Conservation (phyloP, 2,113 vertebrate genomes). For the Gasterosteus nipponicus region DNA sequence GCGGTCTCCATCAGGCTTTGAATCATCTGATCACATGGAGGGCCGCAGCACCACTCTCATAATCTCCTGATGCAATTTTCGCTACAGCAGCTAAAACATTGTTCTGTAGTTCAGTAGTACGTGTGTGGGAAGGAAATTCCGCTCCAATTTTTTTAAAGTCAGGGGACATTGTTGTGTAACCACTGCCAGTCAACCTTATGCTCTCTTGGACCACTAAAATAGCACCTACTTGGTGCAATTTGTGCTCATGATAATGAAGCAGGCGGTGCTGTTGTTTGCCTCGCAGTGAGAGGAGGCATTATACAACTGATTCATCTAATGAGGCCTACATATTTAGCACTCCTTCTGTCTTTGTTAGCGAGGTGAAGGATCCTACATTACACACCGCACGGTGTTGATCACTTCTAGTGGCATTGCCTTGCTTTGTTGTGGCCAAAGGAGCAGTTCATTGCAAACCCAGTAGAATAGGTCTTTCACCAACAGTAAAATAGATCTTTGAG, state of each 20-base stretch:
- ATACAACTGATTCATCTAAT: constrained; percentile 54
- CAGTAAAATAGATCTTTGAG: constrained; percentile 3
- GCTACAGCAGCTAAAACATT: constrained; percentile 48
- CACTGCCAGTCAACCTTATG: constrained; percentile 2
- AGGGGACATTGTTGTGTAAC: constrained; percentile 21
- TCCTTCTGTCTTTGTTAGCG: constrained; percentile 53
- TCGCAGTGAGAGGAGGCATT: constrained; percentile 28
- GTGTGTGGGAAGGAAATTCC: constrained; percentile 23
- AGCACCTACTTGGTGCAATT: constrained; percentile 32
- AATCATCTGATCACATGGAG: constrained; percentile 73
- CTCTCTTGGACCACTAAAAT: constrained; percentile 10
- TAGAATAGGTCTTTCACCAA: neutral
- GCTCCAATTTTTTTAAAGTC: constrained; percentile 25
- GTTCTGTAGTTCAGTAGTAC: constrained; percentile 25
- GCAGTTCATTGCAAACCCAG: constrained; percentile 15
- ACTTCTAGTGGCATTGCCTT: neutral
- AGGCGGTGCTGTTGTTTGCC: constrained; percentile 40
- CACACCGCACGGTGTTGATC: constrained; percentile 1
- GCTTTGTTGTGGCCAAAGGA: neutral
- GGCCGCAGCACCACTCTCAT: constrained; percentile 55
- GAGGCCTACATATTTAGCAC: constrained; percentile 51
- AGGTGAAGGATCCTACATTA: constrained; percentile 56
- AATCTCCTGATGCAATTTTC: constrained; percentile 74
- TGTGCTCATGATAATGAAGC: constrained; percentile 34
- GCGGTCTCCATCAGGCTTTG: constrained; percentile 66